These are phyloP conservation scores for Strigamia crassipes DNA, from an alignment of 2,888 invertebrate species.

Conservation along the genomic window DNA sequence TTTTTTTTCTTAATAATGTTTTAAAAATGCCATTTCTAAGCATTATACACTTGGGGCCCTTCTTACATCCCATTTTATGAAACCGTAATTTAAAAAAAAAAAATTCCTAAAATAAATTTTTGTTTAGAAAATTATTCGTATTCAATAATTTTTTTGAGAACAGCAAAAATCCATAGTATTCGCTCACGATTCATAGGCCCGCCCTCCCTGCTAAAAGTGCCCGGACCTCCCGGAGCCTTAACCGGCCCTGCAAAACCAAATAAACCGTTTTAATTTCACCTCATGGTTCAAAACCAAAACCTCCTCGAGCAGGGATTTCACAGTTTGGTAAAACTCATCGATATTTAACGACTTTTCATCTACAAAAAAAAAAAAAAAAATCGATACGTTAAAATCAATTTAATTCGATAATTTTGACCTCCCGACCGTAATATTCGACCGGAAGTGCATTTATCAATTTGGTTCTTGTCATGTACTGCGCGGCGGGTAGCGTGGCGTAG, in stretches of 20 bases:
- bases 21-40: too few relatives aligned
- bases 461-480: neutral
- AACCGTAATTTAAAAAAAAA: too few relatives aligned
- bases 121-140: too few relatives aligned
- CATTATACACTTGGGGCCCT: too few relatives aligned
- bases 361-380: neutral
- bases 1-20: too few relatives aligned
- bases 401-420: neutral
- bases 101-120: too few relatives aligned
- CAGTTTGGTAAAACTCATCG: neutral
- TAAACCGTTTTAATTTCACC: neutral
- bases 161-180: too few relatives aligned
- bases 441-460: constrained; percentile 23
- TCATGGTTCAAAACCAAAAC: neutral
- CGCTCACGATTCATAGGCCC: too few relatives aligned
- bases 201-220: too few relatives aligned
- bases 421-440: neutral
- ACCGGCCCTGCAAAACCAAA: neutral
- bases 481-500: neutral
- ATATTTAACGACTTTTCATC: neutral
- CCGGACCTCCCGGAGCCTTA: too few relatives aligned
- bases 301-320: neutral
- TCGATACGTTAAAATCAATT: neutral
- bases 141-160: too few relatives aligned
- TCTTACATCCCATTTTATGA: too few relatives aligned